Base-by-base conservation (phyloP, 2,888 invertebrate species). In the Drosophila koepferae region DNA sequence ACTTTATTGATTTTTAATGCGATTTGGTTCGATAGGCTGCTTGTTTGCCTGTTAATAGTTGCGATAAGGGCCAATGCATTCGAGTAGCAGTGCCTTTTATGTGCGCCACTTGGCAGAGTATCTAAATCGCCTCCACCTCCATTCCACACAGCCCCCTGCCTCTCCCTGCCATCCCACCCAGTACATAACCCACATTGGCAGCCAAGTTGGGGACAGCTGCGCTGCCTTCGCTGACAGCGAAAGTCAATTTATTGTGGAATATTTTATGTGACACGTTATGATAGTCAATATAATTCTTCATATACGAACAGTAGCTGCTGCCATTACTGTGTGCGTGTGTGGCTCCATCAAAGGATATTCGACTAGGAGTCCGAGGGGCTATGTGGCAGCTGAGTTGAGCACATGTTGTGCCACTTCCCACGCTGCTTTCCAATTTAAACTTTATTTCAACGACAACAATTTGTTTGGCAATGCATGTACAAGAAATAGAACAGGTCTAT, bases 181-280 rank as follows among this genome's bases (percentile, higher is more conserved):
- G 49, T 54, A 41, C 60, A 28, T 49, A 49, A 40, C 49, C 63
- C 64, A 18, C 38, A 40, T 40, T 40, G 40, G 23, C 54, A 38
- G 23, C 38, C 54, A 40, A 40, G 40, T 23, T 55, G 55, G 55
- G 41, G 77, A 43, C 68, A 70, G 71, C 73, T 73, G 81, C 77
- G 58, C 34, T 58, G 58, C 44, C 58, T 34, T 68, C 81, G 66
- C 74, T 54, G 65, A 72, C 77, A 79, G 75, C 73, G 69, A 87
- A 82, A 89, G 86, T 84, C 87, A 78, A 89, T 86, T 89, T 86
- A 89, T 89, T 87, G 86, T 87, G 76, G 78, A 85, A 89, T 87
- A 86, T 89, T 89, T 86, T 89, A 89, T 86, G 85, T 82, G 85
- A 86, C 89, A 86, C 86, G 75, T 89, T 89, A 82, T 89, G 87